phyloP scores from a whole-genome alignment of 92 coral and sea anemone species.

The Parazoanthus atlanticus region DNA sequence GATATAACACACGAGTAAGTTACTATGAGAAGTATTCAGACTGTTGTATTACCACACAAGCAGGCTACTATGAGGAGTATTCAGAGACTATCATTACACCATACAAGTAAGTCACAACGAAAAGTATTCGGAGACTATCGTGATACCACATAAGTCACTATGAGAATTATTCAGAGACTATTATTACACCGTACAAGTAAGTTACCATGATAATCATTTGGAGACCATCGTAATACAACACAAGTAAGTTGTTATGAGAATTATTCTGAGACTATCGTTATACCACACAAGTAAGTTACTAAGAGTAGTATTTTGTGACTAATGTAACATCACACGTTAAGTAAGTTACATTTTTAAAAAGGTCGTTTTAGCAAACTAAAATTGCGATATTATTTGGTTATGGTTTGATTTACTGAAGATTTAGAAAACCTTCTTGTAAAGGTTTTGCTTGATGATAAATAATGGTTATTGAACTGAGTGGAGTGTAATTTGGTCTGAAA shows the following conservation, averaged over 20 bases:
- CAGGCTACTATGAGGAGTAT: neutral
- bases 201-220: conserved; percentile 10
- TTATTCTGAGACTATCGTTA: neutral
- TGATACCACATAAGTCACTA: conserved; percentile 53
- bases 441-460: too few relatives aligned
- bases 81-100: neutral
- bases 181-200: conserved; percentile 51
- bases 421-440: too few relatives aligned
- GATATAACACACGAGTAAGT: conserved; percentile 56
- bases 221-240: neutral
- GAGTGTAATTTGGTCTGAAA: too few relatives aligned
- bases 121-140: conserved; percentile 13
- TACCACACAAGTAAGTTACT: conserved; percentile 21
- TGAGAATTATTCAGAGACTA: neutral
- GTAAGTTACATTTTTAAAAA: neutral
- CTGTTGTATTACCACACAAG: neutral
- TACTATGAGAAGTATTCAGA: neutral
- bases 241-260: neutral
- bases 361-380: neutral
- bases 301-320: neutral
- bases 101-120: too few relatives aligned
- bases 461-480: too few relatives aligned
- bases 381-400: neutral
- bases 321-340: neutral
- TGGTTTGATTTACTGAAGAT: too few relatives aligned